Conservation (phyloP, 2,113 vertebrate species). For the Plectropomus leopardus region DNA sequence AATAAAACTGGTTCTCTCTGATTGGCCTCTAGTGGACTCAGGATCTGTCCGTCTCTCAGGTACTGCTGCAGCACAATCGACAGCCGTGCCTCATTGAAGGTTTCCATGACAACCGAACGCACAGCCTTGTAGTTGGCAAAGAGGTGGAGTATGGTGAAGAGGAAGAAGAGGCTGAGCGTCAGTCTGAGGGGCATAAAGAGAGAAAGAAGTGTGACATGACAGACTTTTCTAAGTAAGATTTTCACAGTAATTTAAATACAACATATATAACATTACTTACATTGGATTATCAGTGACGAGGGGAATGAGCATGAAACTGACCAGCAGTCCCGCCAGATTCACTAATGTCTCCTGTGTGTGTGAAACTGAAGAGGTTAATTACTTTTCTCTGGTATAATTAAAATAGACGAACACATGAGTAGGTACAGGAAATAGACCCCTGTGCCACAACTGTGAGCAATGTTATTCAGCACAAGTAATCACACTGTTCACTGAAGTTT, state of each 20-base stretch:
- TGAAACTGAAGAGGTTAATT: no score
- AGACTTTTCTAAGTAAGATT: neutral
- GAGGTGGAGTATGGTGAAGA: constrained; percentile 90
- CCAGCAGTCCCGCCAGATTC: constrained; percentile 88
- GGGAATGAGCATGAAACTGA: constrained; percentile 89
- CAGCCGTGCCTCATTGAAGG: constrained; percentile 90
- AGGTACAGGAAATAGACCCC: neutral
- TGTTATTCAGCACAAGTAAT: neutral
- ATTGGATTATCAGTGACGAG: constrained; percentile 84
- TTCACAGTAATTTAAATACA: neutral
- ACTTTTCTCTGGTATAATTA: neutral
- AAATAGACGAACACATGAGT: neutral
- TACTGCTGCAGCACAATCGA: constrained; percentile 85
- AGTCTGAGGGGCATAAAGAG: constrained; percentile 76
- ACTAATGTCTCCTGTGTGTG: constrained; percentile 91
- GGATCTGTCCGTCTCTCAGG: constrained; percentile 77
- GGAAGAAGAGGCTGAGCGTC: constrained; percentile 88
- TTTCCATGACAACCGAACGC: constrained; percentile 91
- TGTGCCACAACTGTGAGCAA: neutral
- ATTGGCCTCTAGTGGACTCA: constrained; percentile 85
- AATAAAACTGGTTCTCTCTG: constrained; percentile 87
- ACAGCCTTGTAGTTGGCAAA: constrained; percentile 93
- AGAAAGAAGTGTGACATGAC: neutral
- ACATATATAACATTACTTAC: constrained; percentile 79
- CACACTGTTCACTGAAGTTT: neutral